These are phyloP conservation scores for Pterostichus madidus DNA, from an alignment of 2,888 invertebrate species.

Conservation along the genomic window DNA sequence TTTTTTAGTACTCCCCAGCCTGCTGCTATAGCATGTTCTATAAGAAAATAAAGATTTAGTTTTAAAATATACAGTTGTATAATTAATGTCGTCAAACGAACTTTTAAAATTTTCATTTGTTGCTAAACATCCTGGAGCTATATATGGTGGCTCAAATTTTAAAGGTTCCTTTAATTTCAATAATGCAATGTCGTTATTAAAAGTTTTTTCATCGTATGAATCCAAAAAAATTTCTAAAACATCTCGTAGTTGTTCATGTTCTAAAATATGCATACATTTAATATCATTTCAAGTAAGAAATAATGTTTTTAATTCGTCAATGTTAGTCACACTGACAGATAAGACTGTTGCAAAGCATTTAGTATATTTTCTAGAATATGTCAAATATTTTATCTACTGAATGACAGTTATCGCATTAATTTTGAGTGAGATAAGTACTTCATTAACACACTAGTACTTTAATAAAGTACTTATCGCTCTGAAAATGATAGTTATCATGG, in stretches of 20 bases:
- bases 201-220: slow-evolving; percentile 70
- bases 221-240: slow-evolving; percentile 68
- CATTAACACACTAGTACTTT: too few relatives aligned
- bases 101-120: slow-evolving; percentile 70
- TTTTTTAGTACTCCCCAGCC: slow-evolving; percentile 71
- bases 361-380: too few relatives aligned
- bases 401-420: too few relatives aligned
- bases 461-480: too few relatives aligned
- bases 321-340: too few relatives aligned
- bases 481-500: too few relatives aligned
- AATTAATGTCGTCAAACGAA: slow-evolving; percentile 43
- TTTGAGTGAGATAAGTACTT: too few relatives aligned
- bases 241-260: slow-evolving; percentile 70
- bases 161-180: slow-evolving; percentile 70
- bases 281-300: too few relatives aligned
- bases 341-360: too few relatives aligned
- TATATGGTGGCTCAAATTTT: not conserved
- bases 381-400: too few relatives aligned
- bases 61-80: not conserved
- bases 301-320: too few relatives aligned
- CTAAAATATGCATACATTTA: slow-evolving; percentile 63
- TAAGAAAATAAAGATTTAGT: too few relatives aligned
- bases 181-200: slow-evolving; percentile 71
- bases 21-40: slow-evolving; percentile 67
- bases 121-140: slow-evolving; percentile 71